phyloP scores from a whole-genome alignment of 1,140 invertebrate species.

The Hycleus cichorii region DNA sequence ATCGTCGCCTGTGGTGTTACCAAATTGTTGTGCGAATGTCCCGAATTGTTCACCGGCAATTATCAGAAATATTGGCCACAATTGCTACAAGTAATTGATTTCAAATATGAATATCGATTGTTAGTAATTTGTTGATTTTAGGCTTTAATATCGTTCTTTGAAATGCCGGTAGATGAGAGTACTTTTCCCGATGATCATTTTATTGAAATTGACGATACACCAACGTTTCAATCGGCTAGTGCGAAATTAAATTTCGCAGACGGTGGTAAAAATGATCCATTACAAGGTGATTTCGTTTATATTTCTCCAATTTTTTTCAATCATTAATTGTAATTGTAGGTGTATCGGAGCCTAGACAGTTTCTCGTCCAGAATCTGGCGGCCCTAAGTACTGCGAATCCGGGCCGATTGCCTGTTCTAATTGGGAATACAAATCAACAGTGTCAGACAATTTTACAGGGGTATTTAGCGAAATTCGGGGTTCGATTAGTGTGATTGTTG shows the following conservation, averaged over 20 bases:
- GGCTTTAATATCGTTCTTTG: conserved; percentile 77
- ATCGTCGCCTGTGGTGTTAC: conserved; percentile 82
- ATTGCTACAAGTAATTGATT: conserved; percentile 53
- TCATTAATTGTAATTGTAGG: conserved; percentile 41
- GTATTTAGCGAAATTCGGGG: conserved; percentile 37
- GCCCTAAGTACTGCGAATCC: conserved; percentile 54
- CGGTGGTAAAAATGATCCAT: conserved; percentile 64
- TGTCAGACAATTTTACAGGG: conserved; percentile 33
- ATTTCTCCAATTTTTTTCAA: neutral
- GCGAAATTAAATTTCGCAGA: conserved; percentile 81
- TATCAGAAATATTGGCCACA: conserved; percentile 57
- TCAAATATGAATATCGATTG: neutral
- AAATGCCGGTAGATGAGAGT: conserved; percentile 76
- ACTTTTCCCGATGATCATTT: conserved; percentile 77
- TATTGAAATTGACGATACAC: conserved; percentile 75
- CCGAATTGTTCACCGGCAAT: conserved; percentile 53
- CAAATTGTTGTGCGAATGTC: conserved; percentile 74
- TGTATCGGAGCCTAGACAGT: conserved; percentile 60
- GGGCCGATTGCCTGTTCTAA: conserved; percentile 49
- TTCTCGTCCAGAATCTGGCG: conserved; percentile 63
- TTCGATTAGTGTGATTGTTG: conserved; percentile 26
- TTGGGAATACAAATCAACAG: conserved; percentile 35
- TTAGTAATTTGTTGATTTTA: conserved; percentile 45
- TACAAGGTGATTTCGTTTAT: conserved; percentile 31
- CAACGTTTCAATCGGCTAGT: conserved; percentile 84